Evolutionary conservation across 2,113 vertebrate genomes (phyloP).

Genomic region (Pterocles burchelli): DNA sequence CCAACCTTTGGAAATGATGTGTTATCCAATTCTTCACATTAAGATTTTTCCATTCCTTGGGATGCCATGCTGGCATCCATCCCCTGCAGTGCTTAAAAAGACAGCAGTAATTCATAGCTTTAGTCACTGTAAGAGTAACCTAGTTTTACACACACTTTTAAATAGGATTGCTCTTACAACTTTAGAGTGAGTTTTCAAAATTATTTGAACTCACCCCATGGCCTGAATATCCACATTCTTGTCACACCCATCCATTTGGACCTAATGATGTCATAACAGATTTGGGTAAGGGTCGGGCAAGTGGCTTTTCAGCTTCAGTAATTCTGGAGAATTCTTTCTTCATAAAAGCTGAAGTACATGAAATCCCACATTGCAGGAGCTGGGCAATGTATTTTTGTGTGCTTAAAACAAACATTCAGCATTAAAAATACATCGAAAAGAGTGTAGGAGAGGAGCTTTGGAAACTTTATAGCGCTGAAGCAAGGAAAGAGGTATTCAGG

Average conservation of each 20-base stretch:
- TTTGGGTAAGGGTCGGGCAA: background rate
- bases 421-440: background rate
- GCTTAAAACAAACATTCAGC: background rate
- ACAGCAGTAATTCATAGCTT: background rate
- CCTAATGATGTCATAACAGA: background rate
- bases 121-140: background rate
- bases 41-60: constrained; percentile 29
- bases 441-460: background rate
- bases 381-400: background rate
- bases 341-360: background rate
- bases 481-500: background rate
- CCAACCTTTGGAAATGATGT: constrained; percentile 4
- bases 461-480: background rate
- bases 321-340: background rate
- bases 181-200: constrained; percentile 31
- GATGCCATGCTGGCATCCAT: background rate
- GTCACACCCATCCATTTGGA: background rate
- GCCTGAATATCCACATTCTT: constrained; percentile 22
- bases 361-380: background rate
- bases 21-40: background rate
- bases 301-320: background rate
- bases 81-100: background rate
- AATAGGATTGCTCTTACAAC: background rate
- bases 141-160: constrained; percentile 12
- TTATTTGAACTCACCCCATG: background rate